phyloP scores from a whole-genome alignment of 2,888 invertebrate species.

The Dione juno region DNA sequence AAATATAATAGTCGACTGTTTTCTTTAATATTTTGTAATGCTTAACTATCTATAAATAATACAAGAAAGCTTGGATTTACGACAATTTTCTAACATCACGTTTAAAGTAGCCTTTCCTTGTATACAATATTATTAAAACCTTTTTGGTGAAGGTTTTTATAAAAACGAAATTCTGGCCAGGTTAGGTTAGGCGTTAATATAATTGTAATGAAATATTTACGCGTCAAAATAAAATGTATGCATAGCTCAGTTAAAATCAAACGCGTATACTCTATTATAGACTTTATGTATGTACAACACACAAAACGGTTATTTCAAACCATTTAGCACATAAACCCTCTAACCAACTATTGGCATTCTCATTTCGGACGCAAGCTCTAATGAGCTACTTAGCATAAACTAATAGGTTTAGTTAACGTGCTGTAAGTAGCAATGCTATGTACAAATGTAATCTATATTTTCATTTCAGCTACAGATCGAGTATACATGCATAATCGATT shows the following conservation, averaged over 20 bases:
- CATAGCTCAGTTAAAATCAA: background rate
- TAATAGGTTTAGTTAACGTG: constrained; percentile 20
- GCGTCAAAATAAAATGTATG: too few species aligned
- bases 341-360: constrained; percentile 11
- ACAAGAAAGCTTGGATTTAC: too few species aligned
- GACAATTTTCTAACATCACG: too few species aligned
- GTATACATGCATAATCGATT: constrained; percentile 2
- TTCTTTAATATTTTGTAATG: too few species aligned
- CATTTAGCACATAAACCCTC: constrained; percentile 19
- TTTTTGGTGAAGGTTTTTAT: too few species aligned
- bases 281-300: background rate
- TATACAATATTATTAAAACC: too few species aligned
- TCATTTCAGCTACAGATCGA: background rate
- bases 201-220: too few species aligned
- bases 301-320: constrained; percentile 11
- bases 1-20: too few species aligned
- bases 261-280: background rate
- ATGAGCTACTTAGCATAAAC: constrained; percentile 26
- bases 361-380: constrained; percentile 25
- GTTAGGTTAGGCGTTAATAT: too few species aligned
- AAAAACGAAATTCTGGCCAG: too few species aligned
- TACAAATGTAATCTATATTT: constrained; percentile 23
- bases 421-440: constrained; percentile 2
- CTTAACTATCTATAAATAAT: too few species aligned
- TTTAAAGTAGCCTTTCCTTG: too few species aligned